phyloP scores from a whole-genome alignment of 2,888 invertebrate species.

The Caenorhabditis angaria region DNA sequence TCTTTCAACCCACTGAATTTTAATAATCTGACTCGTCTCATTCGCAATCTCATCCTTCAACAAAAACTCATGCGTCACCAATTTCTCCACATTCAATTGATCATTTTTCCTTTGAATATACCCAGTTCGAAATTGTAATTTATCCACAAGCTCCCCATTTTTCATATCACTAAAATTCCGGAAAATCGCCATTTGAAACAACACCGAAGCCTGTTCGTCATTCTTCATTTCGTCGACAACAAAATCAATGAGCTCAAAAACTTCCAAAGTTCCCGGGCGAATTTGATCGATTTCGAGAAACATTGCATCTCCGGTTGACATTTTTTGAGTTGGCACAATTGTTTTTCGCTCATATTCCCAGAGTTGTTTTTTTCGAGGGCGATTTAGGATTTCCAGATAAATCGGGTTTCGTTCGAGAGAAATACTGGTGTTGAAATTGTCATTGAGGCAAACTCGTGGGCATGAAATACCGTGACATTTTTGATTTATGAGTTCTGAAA shows the following conservation, averaged over 20 bases:
- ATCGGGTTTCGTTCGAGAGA: background rate
- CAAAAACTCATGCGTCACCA: too few species aligned
- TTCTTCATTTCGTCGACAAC: background rate
- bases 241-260: background rate
- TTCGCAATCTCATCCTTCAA: too few species aligned
- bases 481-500: background rate
- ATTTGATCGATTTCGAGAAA: background rate
- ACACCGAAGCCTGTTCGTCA: background rate
- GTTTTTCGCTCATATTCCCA: background rate
- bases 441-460: background rate
- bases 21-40: too few species aligned
- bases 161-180: background rate
- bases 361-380: background rate
- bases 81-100: background rate
- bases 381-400: background rate
- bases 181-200: background rate
- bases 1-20: too few species aligned
- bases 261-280: background rate
- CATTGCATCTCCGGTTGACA: background rate
- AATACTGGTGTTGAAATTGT: background rate
- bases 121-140: background rate
- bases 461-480: background rate
- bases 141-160: background rate
- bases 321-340: background rate
- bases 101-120: background rate